Conservation (phyloP, 2,113 vertebrate genomes). For the Callipepla squamata region DNA sequence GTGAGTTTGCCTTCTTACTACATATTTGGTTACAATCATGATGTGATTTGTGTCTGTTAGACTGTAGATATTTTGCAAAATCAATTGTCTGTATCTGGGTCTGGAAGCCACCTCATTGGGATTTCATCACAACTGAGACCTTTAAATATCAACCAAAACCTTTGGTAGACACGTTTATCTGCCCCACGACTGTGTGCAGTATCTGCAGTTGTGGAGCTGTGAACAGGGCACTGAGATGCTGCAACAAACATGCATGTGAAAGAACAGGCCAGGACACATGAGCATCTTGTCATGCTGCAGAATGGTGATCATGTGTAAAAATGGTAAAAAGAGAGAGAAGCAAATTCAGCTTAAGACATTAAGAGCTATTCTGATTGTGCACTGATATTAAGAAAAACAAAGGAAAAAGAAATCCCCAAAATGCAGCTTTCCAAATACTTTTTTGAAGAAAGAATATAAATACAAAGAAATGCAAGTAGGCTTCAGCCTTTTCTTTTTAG, state of each 20-base stretch:
- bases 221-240: neutral
- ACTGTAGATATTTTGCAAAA: neutral
- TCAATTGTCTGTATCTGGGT: neutral
- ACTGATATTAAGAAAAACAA: neutral
- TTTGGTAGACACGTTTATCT: neutral
- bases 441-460: neutral
- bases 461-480: neutral
- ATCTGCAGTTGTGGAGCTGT: neutral
- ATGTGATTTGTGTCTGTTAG: neutral
- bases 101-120: neutral
- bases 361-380: neutral
- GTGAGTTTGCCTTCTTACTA: neutral
- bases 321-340: neutral
- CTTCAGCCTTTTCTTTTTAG: slow-evolving; percentile 11
- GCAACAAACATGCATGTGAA: neutral
- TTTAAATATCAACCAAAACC: neutral
- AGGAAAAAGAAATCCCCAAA: neutral
- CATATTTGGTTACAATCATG: neutral
- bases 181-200: neutral
- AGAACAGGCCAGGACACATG: neutral
- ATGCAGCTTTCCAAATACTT: neutral
- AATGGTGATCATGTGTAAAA: neutral
- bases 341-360: neutral
- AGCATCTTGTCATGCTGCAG: neutral
- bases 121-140: neutral